Conservation (phyloP, 2,113 vertebrate genomes). For the Melierax canorus region DNA sequence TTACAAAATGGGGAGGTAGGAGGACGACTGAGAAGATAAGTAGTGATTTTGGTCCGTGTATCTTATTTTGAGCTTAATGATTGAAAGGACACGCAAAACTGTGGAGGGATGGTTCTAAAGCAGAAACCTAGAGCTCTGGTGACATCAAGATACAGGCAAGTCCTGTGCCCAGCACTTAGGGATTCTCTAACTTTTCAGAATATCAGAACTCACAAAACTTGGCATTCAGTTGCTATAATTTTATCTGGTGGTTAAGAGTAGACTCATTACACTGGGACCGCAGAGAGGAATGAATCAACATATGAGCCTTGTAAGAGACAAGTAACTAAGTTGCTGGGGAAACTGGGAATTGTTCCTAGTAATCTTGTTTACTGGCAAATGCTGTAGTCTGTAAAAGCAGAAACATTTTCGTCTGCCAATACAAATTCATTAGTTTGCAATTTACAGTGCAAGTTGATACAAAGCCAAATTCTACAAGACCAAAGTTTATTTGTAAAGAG, state of each 20-base stretch:
- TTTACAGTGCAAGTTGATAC: slow-evolving; percentile 46
- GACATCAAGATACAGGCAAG: not conserved
- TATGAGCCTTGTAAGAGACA: slow-evolving; percentile 1
- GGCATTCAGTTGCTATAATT: not conserved
- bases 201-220: not conserved
- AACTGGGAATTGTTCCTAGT: slow-evolving; percentile 59
- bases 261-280: not conserved
- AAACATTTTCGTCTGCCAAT: slow-evolving; percentile 47
- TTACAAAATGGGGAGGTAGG: not conserved
- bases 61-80: not conserved
- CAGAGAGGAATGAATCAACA: slow-evolving; percentile 18
- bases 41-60: not conserved
- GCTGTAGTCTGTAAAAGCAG: slow-evolving; percentile 24
- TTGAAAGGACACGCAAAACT: not conserved
- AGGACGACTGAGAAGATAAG: not conserved
- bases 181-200: not conserved
- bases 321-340: slow-evolving; percentile 61
- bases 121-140: not conserved
- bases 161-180: not conserved
- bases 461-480: slow-evolving; percentile 26
- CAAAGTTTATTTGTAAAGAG: slow-evolving; percentile 48
- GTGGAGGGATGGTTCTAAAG: not conserved
- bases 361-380: slow-evolving; percentile 59
- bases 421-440: slow-evolving; percentile 62
- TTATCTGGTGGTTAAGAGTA: not conserved